Evolutionary conservation across 2,797 vertebrate species (phyloP), one percentile per base, ranked within the genome.

Genomic region (Pipistrellus kuhlii): DNA sequence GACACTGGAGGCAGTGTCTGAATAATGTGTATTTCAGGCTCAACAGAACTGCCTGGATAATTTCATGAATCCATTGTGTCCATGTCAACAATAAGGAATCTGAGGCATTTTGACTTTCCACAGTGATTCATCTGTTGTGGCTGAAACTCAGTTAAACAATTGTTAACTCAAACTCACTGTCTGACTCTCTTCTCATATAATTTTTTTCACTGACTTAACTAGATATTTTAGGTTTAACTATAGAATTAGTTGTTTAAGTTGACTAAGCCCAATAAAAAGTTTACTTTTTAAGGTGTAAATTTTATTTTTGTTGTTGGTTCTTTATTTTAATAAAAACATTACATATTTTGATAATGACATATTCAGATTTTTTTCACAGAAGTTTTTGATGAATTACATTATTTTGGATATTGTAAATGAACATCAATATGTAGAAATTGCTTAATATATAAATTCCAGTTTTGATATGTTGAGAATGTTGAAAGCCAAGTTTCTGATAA

Each of bases 381-480:
- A 41, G 2, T 88, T 91, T 92, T 88, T 85, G 20, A 66, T 82
- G 69, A 91, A 48, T 81, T 85, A 3, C 44, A 73, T 73, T 85
- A 51, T 51, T 75, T 77, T 76, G 10, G 2, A 78, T 51, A 71
- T 32, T 75, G 14, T 62, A 71, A 88, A 53, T 90, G n/a, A 18
- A 55, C 38, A 38, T 78, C 9, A 23, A 25, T 18, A 32, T 85
- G 11, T 48, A 82, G 15, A 80, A 64, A 32, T 23, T 44, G 62
- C 14, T 55, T 69, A 48, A 83, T 4, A 71, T 46, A 17, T 23
- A 51, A 53, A 38, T 23, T 75, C 2, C 12, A 81, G 12, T 64
- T 84, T 46, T 48, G 27, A 72, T 3, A 55, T 55, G 3, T 53
- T 75, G 17, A 86, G 27, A 88, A 73, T 21, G 41, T 44, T 46